phyloP scores from a whole-genome alignment of 2,888 invertebrate species.

The Cryptus viduatorius region DNA sequence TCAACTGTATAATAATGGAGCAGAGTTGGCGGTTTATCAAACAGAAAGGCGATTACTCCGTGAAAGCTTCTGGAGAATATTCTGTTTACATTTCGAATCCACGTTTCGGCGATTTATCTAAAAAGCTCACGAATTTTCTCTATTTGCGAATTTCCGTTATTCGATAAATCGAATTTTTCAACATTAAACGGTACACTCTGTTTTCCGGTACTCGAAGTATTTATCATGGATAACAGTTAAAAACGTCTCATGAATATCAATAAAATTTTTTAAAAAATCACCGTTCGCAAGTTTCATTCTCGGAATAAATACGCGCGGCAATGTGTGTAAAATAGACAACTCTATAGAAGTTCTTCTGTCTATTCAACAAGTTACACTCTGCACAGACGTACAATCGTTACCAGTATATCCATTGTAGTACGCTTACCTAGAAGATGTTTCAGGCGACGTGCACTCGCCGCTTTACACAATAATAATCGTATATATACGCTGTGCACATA shows the following conservation, averaged over 20 bases:
- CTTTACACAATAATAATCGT: conserved; percentile 48
- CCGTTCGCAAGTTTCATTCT: background rate
- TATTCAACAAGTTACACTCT: background rate
- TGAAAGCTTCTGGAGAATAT: conserved; percentile 20
- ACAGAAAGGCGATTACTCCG: conserved; percentile 32
- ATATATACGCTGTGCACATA: background rate
- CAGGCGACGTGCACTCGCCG: conserved; percentile 25
- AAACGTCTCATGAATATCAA: too few relatives aligned
- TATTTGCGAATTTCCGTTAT: background rate
- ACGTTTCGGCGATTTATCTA: background rate
- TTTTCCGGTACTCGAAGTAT: too few relatives aligned
- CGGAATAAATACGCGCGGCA: background rate
- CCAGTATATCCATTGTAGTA: background rate
- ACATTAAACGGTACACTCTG: too few relatives aligned
- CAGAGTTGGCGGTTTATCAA: conserved; percentile 53
- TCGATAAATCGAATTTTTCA: too few relatives aligned
- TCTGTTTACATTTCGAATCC: background rate
- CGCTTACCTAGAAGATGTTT: conserved; percentile 31
- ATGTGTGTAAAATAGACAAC: too few relatives aligned
- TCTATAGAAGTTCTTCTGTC: background rate
- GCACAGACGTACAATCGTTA: background rate
- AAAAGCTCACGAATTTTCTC: background rate
- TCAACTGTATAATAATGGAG: conserved; percentile 36
- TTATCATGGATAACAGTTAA: too few relatives aligned
- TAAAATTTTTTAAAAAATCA: too few relatives aligned